These are phyloP conservation scores for Craterocephalus amniculus DNA, from an alignment of 2,797 vertebrate species.

Conservation along the genomic window DNA sequence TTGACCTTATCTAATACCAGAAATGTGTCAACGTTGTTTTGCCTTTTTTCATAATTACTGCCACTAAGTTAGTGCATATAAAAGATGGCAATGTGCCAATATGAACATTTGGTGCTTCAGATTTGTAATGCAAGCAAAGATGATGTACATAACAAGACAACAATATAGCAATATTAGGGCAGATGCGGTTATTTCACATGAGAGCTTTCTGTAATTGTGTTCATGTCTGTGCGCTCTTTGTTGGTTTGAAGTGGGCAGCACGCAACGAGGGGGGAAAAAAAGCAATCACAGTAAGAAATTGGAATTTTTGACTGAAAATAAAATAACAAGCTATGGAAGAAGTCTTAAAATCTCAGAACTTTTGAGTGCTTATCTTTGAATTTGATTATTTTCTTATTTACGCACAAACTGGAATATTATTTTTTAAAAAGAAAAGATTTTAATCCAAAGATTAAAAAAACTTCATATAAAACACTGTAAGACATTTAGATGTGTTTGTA, in stretches of 20 bases:
- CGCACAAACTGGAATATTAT: neutral
- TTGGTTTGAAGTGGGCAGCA: neutral
- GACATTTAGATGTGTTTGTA: neutral
- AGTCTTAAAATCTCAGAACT: neutral
- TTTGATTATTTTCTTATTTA: neutral
- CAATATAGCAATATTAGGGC: neutral
- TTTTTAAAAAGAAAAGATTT: neutral
- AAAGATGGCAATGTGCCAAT: neutral
- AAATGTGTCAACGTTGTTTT: neutral
- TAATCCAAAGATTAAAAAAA: neutral
- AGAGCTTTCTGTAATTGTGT: conserved; percentile 2
- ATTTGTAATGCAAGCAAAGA: neutral
- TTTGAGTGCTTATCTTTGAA: neutral
- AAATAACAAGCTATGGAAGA: neutral
- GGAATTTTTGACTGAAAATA: conserved; percentile 1
- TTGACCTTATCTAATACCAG: conserved; percentile 14
- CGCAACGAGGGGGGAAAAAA: neutral
- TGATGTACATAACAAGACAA: neutral
- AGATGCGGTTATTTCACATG: conserved; percentile 2
- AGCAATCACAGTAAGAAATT: neutral
- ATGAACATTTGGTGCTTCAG: conserved; percentile 12
- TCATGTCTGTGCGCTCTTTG: conserved; percentile 3
- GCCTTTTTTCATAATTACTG: neutral
- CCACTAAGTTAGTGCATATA: neutral
- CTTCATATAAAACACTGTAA: neutral